Conservation (phyloP, 2,113 vertebrate genomes). For the Progne subis region DNA sequence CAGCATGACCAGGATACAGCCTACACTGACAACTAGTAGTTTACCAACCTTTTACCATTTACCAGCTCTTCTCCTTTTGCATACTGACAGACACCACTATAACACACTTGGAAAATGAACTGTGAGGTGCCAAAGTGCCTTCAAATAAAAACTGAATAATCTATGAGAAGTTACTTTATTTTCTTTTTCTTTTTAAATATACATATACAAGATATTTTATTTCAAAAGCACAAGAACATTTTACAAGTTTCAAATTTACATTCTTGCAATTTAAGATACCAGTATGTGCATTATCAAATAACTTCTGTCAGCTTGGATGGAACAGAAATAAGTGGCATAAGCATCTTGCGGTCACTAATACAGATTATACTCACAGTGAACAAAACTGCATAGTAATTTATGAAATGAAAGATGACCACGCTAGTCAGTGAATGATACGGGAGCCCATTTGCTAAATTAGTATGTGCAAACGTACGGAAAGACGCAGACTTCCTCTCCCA, state of each 20-base stretch:
- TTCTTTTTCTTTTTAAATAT: slow-evolving; percentile 77
- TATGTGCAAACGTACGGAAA: slow-evolving; percentile 63
- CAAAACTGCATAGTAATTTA: slow-evolving; percentile 79
- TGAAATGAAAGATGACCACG: slow-evolving; percentile 71
- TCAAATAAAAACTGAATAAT: slow-evolving; percentile 57
- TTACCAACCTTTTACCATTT: neutral
- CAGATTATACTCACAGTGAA: slow-evolving; percentile 78
- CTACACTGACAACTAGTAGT: neutral
- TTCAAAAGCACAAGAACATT: slow-evolving; percentile 82
- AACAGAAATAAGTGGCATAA: slow-evolving; percentile 76
- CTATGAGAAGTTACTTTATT: slow-evolving; percentile 72
- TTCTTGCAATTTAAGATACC: slow-evolving; percentile 79
- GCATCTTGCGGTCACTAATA: slow-evolving; percentile 73
- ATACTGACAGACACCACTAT: neutral
- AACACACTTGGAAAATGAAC: neutral
- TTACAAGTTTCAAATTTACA: slow-evolving; percentile 84
- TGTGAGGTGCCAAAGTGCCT: neutral
- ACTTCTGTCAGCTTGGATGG: slow-evolving; percentile 73
- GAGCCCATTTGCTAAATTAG: slow-evolving; percentile 59
- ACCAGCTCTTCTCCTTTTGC: neutral
- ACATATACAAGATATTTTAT: slow-evolving; percentile 82
- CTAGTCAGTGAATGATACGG: slow-evolving; percentile 25
- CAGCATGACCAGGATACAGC: neutral
- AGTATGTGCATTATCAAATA: slow-evolving; percentile 78
- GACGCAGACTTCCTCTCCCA: neutral